Percentiles rank a stretch among this genome's conserved stretches.
Evolutionary conservation across 2,113 vertebrate genomes (phyloP).

Genomic region (Gopherus flavomarginatus): DNA sequence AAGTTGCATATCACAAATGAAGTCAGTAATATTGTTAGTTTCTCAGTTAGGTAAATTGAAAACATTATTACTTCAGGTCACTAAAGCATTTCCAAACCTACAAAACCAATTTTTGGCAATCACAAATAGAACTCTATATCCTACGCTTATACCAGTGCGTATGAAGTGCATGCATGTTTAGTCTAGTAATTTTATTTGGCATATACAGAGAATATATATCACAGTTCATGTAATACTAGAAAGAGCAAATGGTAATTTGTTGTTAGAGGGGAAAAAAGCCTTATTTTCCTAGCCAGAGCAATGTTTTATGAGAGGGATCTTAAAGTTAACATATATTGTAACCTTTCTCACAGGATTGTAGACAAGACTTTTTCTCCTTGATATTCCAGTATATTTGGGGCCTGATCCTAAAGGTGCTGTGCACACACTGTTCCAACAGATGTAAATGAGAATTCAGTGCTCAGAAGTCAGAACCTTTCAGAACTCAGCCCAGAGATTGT

Average conservation of each 20-base stretch:
- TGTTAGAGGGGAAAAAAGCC: rapidly evolving
- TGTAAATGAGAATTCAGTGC: background rate
- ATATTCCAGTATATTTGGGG: background rate
- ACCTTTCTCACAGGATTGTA: background rate
- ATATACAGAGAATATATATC: background rate
- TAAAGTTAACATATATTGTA: background rate
- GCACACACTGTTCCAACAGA: background rate
- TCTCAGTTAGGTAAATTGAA: conserved; percentile 19
- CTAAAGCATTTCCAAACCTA: conserved; percentile 29
- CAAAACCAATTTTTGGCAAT: conserved; percentile 4
- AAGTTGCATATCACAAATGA: background rate
- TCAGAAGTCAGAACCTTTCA: background rate
- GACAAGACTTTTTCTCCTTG: background rate
- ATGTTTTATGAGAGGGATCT: background rate
- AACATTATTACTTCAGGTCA: conserved; percentile 20
- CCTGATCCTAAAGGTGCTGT: background rate
- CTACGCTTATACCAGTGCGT: background rate
- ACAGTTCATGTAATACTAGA: background rate
- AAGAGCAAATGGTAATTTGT: conserved; percentile 29
- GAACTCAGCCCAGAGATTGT: background rate
- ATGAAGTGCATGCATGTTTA: background rate
- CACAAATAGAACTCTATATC: conserved; percentile 15
- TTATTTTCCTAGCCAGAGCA: background rate
- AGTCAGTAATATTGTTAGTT: conserved; percentile 40
- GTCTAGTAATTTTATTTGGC: conserved; percentile 9